phyloP scores from a whole-genome alignment of 2,888 invertebrate genomes.

The Orchesellides sinensis region DNA sequence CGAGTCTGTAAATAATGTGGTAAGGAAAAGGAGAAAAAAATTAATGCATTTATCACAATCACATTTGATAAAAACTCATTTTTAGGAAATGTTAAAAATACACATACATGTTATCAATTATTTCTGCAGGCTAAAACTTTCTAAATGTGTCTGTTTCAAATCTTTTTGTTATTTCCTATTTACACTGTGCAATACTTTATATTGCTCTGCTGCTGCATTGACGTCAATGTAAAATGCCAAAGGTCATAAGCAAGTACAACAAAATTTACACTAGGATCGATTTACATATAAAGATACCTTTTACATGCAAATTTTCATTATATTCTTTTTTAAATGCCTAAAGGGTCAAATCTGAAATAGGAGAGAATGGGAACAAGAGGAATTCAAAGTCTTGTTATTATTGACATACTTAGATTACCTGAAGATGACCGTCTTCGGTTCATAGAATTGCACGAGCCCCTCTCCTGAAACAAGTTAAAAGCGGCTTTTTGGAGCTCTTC shows the following conservation, averaged over 20 bases:
- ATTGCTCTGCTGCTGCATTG: neutral
- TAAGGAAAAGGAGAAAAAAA: neutral
- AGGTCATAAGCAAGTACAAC: too few species aligned
- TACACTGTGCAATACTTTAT: neutral
- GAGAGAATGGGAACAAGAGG: too few species aligned
- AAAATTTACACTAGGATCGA: too few species aligned
- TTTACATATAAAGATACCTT: too few species aligned
- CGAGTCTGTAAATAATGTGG: slow-evolving; percentile 72
- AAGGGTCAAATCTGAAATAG: too few species aligned
- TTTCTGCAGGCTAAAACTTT: neutral
- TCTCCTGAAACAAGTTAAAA: slow-evolving; percentile 65
- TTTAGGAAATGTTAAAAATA: too few species aligned
- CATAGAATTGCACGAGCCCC: slow-evolving; percentile 37
- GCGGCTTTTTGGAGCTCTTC: slow-evolving; percentile 73
- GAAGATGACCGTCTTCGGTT: slow-evolving; percentile 62
- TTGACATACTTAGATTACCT: slow-evolving; percentile 42
- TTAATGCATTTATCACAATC: too few species aligned
- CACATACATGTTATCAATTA: too few species aligned
- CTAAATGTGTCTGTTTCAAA: neutral
- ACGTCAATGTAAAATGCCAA: slow-evolving; percentile 8
- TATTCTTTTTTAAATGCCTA: too few species aligned
- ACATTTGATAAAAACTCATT: too few species aligned
- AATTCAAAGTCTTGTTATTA: too few species aligned
- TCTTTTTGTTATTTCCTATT: neutral
- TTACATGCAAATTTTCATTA: too few species aligned